Conservation (phyloP, 2,888 invertebrate species). For the Campaea margaritaria region DNA sequence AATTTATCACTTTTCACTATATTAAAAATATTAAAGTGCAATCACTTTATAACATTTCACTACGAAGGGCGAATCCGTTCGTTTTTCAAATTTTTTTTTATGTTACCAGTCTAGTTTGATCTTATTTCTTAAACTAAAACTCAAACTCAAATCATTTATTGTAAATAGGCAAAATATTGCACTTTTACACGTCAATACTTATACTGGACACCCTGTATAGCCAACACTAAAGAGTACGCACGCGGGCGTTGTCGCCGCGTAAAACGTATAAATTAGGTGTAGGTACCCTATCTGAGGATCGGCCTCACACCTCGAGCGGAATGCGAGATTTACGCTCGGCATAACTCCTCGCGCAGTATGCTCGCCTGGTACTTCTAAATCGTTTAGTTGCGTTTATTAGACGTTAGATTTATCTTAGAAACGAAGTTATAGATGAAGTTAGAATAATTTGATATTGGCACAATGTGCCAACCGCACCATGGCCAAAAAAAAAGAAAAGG, state of each 20-base stretch:
- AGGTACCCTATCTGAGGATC: conserved; percentile 77
- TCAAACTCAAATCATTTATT: too few relatives aligned
- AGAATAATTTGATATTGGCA: too few relatives aligned
- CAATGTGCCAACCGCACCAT: too few relatives aligned
- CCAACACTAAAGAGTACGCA: conserved; percentile 55
- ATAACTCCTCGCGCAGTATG: conserved; percentile 62
- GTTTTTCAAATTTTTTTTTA: too few relatives aligned
- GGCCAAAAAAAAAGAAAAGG: too few relatives aligned
- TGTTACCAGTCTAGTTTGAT: too few relatives aligned
- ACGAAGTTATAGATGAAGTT: background rate
- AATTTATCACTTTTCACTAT: background rate
- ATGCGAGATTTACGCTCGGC: conserved; percentile 59
- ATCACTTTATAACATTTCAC: too few relatives aligned
- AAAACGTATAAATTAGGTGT: conserved; percentile 81
- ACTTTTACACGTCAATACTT: background rate
- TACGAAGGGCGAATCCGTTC: too few relatives aligned
- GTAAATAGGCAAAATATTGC: too few relatives aligned
- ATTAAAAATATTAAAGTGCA: too few relatives aligned
- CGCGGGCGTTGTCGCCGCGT: conserved; percentile 81
- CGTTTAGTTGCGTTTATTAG: conserved; percentile 16
- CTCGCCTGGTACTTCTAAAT: conserved; percentile 62
- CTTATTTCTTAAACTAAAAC: too few relatives aligned
- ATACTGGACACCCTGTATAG: conserved; percentile 35
- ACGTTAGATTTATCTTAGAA: conserved; percentile 12
- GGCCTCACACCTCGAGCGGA: conserved; percentile 84